A percentile compares a stretch with the other conserved stretches of the same genome.
phyloP scores from a whole-genome alignment of 64 coral and sea anemone species.

The Orbicella faveolata region DNA sequence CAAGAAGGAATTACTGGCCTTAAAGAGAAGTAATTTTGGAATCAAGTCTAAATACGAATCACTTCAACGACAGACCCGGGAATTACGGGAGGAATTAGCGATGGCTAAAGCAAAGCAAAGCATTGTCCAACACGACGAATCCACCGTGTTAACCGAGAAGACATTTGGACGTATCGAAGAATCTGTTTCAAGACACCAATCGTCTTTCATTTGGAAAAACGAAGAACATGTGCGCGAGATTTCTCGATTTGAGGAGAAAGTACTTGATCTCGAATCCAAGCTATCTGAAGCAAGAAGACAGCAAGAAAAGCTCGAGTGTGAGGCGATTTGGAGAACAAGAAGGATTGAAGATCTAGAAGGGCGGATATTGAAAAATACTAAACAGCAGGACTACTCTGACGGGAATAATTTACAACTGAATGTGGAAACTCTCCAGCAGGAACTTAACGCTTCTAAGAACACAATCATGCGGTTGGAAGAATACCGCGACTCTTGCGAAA shows the following conservation, averaged over 20 bases:
- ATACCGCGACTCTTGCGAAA: neutral
- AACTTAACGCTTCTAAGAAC: neutral
- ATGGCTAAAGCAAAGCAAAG: neutral
- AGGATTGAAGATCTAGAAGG: slow-evolving; percentile 4
- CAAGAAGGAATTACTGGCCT: neutral
- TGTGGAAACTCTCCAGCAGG: neutral
- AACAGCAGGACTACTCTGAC: neutral
- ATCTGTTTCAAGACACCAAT: neutral
- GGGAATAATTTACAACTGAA: neutral
- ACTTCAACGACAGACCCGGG: neutral
- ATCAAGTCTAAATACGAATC: neutral
- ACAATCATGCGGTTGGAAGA: neutral
- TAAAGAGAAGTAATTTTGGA: neutral
- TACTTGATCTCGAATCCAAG: neutral
- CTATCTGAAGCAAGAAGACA: neutral
- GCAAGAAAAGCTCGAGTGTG: neutral
- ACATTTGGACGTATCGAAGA: neutral
- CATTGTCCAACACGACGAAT: neutral
- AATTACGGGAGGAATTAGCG: neutral
- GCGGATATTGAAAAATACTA: neutral
- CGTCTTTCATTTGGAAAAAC: neutral
- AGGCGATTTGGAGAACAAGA: neutral
- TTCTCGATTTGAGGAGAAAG: neutral
- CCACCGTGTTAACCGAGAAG: neutral
- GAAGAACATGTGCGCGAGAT: neutral